Conservation (phyloP, 2,113 vertebrate species). For the Euleptes europaea region DNA sequence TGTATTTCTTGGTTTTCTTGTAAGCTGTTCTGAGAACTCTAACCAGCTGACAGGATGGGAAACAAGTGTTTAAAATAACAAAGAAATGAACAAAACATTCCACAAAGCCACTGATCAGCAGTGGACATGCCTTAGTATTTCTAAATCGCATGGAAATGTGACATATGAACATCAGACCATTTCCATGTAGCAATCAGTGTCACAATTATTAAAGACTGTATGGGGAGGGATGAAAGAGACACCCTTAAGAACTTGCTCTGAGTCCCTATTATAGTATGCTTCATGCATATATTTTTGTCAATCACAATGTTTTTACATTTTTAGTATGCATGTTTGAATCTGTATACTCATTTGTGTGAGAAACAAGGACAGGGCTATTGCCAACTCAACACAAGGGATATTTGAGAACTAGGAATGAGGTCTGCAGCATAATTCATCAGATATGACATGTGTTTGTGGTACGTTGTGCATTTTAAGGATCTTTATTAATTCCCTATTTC, state of each 20-base stretch:
- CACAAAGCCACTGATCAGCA: background rate
- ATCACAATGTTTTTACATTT: background rate
- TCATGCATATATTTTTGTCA: background rate
- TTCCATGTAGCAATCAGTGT: background rate
- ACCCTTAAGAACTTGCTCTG: background rate
- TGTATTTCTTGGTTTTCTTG: no score
- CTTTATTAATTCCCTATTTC: slow-evolving; percentile 17
- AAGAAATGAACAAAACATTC: background rate
- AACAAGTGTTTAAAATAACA: no score
- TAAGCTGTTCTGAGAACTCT: no score
- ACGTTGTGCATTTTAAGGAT: slow-evolving; percentile 38
- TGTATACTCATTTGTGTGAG: background rate
- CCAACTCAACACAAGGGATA: slow-evolving; percentile 21
- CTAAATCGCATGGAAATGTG: background rate
- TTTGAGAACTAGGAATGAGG: slow-evolving; percentile 38
- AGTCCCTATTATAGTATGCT: no score
- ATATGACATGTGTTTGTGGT: slow-evolving; percentile 1
- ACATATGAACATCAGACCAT: background rate
- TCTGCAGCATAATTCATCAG: slow-evolving; percentile 23
- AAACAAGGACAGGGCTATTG: background rate
- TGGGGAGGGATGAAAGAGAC: background rate
- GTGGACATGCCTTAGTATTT: background rate
- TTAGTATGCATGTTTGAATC: background rate
- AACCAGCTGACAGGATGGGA: no score
- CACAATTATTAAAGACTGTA: background rate